Percentiles rank a stretch among this genome's conserved stretches.
These are phyloP conservation scores for Drosophila algonquin DNA, from an alignment of 2,888 invertebrate species.

Conservation along the genomic window DNA sequence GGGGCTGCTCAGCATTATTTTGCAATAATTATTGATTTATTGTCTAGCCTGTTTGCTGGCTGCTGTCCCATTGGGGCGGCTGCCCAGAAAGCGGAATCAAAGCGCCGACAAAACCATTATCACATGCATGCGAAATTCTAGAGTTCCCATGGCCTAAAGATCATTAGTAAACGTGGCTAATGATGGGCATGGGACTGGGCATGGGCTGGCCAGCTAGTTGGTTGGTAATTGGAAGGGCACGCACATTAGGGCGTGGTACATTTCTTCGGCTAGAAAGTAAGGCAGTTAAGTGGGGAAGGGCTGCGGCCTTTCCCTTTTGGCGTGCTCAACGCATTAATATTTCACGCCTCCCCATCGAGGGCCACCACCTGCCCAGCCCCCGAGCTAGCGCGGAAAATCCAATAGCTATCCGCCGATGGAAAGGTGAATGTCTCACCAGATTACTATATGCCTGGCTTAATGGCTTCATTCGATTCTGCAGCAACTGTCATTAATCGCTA, in stretches of 20 bases:
- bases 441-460: background rate
- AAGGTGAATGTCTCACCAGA: conserved; percentile 33
- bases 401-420: conserved; percentile 22
- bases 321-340: conserved; percentile 72
- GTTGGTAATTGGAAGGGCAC: conserved; percentile 73
- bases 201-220: conserved; percentile 3
- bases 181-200: conserved; percentile 50
- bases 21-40: conserved; percentile 80
- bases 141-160: conserved; percentile 42
- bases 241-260: conserved; percentile 76
- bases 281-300: conserved; percentile 57
- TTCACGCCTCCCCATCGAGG: conserved; percentile 69
- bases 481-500: conserved; percentile 13
- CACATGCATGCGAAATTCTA: conserved; percentile 61
- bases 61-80: conserved; percentile 44
- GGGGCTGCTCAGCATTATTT: conserved; percentile 47
- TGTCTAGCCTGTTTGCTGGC: conserved; percentile 61
- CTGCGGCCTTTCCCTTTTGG: conserved; percentile 41
- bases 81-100: conserved; percentile 52
- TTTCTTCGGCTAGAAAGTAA: conserved; percentile 71
- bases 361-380: background rate
- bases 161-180: conserved; percentile 69
- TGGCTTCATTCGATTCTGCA: conserved; percentile 20
- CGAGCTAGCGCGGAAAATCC: conserved; percentile 68
- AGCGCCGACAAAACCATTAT: conserved; percentile 69